Percentiles rank a stretch among this genome's conserved stretches.
Conservation (phyloP, 2,888 invertebrate genomes). For the Cosmia trapezina region DNA sequence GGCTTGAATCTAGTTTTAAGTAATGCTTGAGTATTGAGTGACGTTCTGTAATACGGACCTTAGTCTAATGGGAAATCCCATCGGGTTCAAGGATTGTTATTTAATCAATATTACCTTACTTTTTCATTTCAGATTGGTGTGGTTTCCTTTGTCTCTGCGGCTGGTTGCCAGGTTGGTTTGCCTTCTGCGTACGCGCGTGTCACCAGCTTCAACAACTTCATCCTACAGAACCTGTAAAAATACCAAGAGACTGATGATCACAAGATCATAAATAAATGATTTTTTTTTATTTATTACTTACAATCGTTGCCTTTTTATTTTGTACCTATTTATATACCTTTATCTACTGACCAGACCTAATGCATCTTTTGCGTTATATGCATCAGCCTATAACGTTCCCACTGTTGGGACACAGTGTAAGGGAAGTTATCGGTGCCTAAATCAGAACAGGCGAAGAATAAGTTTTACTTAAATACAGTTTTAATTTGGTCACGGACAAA, state of each 20-base stretch:
- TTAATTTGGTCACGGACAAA: no score
- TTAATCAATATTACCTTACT: no score
- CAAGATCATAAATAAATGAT: neutral
- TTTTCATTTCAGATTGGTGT: slow-evolving; percentile 74
- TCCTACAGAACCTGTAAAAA: slow-evolving; percentile 68
- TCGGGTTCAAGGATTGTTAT: no score
- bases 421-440: neutral
- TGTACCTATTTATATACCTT: neutral
- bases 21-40: no score
- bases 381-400: neutral
- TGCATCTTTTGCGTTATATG: neutral
- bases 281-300: neutral
- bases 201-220: slow-evolving; percentile 76
- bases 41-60: no score
- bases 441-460: no score
- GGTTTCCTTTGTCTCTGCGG: slow-evolving; percentile 76
- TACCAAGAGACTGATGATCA: neutral
- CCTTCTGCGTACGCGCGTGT: slow-evolving; percentile 79
- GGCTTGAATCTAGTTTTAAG: no score
- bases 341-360: neutral
- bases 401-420: neutral
- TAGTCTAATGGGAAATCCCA: no score
- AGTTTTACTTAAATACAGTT: no score
- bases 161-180: slow-evolving; percentile 74
- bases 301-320: neutral